Evolutionary conservation across 2,113 vertebrate species (phyloP), one percentile per base, ranked within the genome.

Genomic region (Galemys pyrenaicus): DNA sequence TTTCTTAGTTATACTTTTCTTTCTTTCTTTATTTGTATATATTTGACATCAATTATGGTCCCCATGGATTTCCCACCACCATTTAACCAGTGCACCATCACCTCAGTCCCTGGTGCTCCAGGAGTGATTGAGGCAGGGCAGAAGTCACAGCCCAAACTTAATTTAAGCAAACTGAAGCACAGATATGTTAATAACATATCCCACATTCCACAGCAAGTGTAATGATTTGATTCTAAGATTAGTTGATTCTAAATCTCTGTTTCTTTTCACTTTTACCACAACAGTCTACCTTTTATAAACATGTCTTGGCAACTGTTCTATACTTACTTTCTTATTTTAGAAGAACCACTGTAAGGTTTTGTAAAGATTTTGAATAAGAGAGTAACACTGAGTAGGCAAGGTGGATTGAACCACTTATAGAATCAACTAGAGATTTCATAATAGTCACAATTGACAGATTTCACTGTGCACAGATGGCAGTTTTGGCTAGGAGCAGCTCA

Each of bases 391-490:
- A 81, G 35, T 30, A 95, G 30, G 46, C 65, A 87, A 94, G 91
- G 88, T 94, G 89, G 93, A 96, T 65, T 58, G 90, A 97, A 92
- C 54, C 92, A 88, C 92, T 98, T 96, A 97, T 94, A 96, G 96
- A 90, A 90, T 97, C 84, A 96, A 95, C 49, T 97, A 94, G 94
- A 87, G 92, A 94, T 92, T 97, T 98, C 96, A 95, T 96, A 97
- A 96, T 95, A 98, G 96, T 94, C 89, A 84, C 97, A 97, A 98
- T 93, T 97, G 98, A 97, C 97, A 98, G 68, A 3, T 98, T 98
- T 95, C 41, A 1, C 96, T 91, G 65, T 91, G 96, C 93, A 97
- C 97, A 98, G 98, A 98, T 98, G 98, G 97, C 95, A 87, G 37
- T 96, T 97, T 95, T 98, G 97, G 98, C 98, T 96, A 89, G 83